Conservation (phyloP, 2,797 vertebrate genomes). For the Gymnopithys bicolor region DNA sequence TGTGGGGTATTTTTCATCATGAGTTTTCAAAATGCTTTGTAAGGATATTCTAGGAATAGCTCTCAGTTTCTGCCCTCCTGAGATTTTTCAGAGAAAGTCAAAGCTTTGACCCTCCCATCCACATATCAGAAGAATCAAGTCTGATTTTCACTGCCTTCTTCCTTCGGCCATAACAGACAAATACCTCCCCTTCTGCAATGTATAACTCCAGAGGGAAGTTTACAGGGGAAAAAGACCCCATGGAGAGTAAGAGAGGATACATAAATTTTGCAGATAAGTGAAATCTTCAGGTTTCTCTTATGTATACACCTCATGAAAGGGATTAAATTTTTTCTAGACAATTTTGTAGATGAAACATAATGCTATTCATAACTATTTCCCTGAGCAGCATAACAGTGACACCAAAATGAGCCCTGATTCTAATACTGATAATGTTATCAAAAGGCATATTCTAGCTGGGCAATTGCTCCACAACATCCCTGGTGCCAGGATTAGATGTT, state of each 20-base stretch:
- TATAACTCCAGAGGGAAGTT: background rate
- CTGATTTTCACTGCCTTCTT: background rate
- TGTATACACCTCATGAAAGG: background rate
- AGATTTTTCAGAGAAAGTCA: background rate
- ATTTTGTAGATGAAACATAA: background rate
- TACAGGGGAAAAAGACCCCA: background rate
- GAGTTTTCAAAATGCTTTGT: background rate
- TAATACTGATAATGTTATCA: background rate
- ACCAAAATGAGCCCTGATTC: background rate
- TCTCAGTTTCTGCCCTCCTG: background rate
- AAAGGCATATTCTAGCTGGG: background rate
- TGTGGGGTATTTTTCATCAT: background rate
- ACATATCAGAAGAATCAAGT: background rate
- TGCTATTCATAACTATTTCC: background rate
- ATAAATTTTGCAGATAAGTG: background rate
- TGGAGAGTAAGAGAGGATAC: background rate
- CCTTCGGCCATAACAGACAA: background rate
- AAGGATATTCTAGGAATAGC: background rate
- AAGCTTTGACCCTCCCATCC: background rate
- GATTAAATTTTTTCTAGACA: background rate
- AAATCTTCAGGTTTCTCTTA: background rate
- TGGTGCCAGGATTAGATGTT: rapidly evolving
- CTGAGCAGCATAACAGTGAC: background rate
- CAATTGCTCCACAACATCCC: background rate
- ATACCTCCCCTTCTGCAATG: background rate